phyloP scores from a whole-genome alignment of 1,140 invertebrate species.

The Ceratina australensis region DNA sequence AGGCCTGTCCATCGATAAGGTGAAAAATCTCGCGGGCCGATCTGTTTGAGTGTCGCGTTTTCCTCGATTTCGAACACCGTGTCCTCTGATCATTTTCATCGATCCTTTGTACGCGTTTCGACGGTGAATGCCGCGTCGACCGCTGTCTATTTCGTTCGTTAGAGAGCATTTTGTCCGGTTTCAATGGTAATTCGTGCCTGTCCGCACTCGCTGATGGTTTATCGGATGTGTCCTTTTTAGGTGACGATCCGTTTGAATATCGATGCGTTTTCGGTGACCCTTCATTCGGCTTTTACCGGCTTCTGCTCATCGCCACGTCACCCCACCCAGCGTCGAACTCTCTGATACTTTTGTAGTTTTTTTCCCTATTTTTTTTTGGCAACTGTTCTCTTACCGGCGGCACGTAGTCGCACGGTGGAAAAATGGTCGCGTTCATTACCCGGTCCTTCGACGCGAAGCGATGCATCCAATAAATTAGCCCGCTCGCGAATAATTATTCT shows the following conservation, averaged over 20 bases:
- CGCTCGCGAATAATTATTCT: conserved; percentile 1
- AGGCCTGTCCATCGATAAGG: conserved; percentile 38
- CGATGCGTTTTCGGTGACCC: conserved; percentile 41
- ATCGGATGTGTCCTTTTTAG: conserved; percentile 48
- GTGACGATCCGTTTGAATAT: conserved; percentile 47
- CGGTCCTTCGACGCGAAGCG: background rate
- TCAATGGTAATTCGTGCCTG: conserved; percentile 47
- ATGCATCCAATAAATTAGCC: conserved; percentile 25
- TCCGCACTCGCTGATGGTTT: conserved; percentile 38
- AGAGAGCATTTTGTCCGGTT: conserved; percentile 44
- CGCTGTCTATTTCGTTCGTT: conserved; percentile 49
- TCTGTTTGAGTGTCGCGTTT: background rate
- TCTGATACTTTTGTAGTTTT: conserved; percentile 6
- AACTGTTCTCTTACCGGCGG: conserved; percentile 24
- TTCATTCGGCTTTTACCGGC: conserved; percentile 42
- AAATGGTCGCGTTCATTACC: background rate
- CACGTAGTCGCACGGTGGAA: background rate
- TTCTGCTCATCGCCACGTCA: conserved; percentile 18
- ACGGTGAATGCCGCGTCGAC: conserved; percentile 29
- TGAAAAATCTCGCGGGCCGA: conserved; percentile 16
- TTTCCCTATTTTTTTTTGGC: background rate
- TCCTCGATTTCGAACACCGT: conserved; percentile 7
- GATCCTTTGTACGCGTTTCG: conserved; percentile 36
- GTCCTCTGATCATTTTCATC: conserved; percentile 40
- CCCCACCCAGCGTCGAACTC: background rate